Conservation (phyloP, 1,140 invertebrate species). For the Caerostris darwini region DNA sequence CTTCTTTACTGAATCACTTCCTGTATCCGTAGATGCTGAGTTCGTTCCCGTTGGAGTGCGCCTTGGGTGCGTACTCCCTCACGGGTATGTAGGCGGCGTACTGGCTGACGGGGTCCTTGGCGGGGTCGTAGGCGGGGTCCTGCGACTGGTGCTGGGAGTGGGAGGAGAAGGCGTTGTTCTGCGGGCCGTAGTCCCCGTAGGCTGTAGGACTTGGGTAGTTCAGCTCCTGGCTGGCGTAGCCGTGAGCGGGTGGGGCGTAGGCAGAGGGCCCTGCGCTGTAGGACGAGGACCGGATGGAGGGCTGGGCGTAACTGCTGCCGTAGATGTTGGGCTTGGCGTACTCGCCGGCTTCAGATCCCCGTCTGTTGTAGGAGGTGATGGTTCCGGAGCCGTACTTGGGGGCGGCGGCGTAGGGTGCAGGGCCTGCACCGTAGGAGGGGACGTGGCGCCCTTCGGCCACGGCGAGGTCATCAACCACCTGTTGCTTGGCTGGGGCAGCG, state of each 20-base stretch:
- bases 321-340: constrained; percentile 71
- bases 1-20: constrained; percentile 17
- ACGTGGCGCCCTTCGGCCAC: constrained; percentile 33
- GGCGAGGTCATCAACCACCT: background rate
- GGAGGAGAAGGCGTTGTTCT: constrained; percentile 56
- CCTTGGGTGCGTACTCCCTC: constrained; percentile 59
- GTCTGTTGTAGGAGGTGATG: constrained; percentile 72
- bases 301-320: constrained; percentile 13
- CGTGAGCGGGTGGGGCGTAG: background rate
- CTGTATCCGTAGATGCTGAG: constrained; percentile 72
- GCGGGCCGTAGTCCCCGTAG: constrained; percentile 53
- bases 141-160: constrained; percentile 58
- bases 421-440: constrained; percentile 6
- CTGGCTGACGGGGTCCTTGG: constrained; percentile 72
- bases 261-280: background rate
- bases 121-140: constrained; percentile 67
- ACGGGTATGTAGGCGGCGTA: constrained; percentile 69
- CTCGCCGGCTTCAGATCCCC: constrained; percentile 33
- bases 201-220: background rate
- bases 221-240: background rate
- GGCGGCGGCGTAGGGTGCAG: constrained; percentile 12
- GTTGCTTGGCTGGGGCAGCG: constrained; percentile 3
- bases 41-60: constrained; percentile 38
- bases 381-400: constrained; percentile 9
- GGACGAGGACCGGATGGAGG: constrained; percentile 33